These are phyloP conservation scores for Tenualosa ilisha DNA, from an alignment of 2,797 vertebrate species.

Conservation along the genomic window DNA sequence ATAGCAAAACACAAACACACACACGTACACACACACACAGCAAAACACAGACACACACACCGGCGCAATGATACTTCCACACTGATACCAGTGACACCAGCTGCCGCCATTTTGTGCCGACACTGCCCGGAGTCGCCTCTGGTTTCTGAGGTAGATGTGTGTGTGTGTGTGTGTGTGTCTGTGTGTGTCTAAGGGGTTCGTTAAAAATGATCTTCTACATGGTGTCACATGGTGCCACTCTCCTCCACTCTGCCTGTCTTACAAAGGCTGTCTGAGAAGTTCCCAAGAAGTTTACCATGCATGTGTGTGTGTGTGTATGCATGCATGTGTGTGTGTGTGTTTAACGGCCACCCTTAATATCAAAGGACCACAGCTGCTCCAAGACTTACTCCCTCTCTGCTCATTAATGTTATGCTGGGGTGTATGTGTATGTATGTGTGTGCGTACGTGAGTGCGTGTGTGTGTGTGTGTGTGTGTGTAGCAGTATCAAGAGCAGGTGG, in stretches of 20 bases:
- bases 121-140: background rate
- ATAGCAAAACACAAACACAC: too few species aligned
- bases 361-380: constrained; percentile 29
- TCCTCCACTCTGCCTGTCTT: background rate
- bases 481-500: constrained; percentile 41
- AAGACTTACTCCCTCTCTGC: constrained; percentile 32
- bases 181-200: background rate
- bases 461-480: constrained; percentile 4
- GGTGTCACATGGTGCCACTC: background rate
- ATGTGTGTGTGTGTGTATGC: too few species aligned
- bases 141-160: background rate
- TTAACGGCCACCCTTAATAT: constrained; percentile 31
- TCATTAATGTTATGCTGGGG: constrained; percentile 38
- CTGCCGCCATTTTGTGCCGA: background rate
- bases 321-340: background rate
- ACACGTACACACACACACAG: background rate
- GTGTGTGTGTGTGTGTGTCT: background rate
- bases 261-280: background rate
- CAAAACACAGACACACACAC: background rate
- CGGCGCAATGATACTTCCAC: background rate
- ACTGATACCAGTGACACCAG: background rate
- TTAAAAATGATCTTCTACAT: background rate
- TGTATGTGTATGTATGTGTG: background rate
- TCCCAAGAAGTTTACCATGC: background rate
- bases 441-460: background rate